Conservation (phyloP, 2,888 invertebrate genomes). For the Neoaliturus tenellus region DNA sequence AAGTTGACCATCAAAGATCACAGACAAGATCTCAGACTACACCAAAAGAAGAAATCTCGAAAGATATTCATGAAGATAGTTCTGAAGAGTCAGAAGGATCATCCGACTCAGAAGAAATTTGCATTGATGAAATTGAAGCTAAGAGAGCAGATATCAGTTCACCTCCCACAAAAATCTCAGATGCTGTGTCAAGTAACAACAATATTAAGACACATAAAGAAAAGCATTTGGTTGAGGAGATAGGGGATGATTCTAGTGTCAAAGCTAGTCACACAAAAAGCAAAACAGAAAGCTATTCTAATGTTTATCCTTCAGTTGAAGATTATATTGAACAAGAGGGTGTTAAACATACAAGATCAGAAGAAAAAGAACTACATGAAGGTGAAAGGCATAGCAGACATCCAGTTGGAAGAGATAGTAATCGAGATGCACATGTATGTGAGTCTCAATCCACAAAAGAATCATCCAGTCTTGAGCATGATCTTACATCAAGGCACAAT, state of each 20-base stretch:
- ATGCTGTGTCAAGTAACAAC: slow-evolving; percentile 13
- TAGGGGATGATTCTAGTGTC: not conserved
- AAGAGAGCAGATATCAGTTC: not conserved
- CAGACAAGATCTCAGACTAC: not conserved
- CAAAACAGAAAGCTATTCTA: not conserved
- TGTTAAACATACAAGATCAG: slow-evolving; percentile 11
- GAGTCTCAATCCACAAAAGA: slow-evolving; percentile 21
- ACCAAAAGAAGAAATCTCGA: not conserved
- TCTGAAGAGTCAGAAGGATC: slow-evolving; percentile 22
- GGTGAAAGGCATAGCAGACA: slow-evolving; percentile 12
- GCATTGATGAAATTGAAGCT: slow-evolving; percentile 2
- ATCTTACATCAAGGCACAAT: slow-evolving; percentile 6
- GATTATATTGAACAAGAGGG: not conserved
- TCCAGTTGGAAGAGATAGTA: slow-evolving; percentile 19
- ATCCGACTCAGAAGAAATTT: slow-evolving; percentile 22
- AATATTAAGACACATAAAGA: slow-evolving; percentile 22
- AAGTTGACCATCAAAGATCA: not conserved
- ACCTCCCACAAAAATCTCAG: not conserved
- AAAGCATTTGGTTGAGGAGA: not conserved
- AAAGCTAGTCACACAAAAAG: not conserved
- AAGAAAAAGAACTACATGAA: slow-evolving; percentile 3
- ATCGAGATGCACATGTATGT: not conserved
- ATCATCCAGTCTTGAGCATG: not conserved
- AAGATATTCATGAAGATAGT: slow-evolving; percentile 31
- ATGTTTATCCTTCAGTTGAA: not conserved